Percentiles rank a stretch among this genome's conserved stretches.
Conservation (phyloP, 2,113 vertebrate genomes). For the Rostratula benghalensis region DNA sequence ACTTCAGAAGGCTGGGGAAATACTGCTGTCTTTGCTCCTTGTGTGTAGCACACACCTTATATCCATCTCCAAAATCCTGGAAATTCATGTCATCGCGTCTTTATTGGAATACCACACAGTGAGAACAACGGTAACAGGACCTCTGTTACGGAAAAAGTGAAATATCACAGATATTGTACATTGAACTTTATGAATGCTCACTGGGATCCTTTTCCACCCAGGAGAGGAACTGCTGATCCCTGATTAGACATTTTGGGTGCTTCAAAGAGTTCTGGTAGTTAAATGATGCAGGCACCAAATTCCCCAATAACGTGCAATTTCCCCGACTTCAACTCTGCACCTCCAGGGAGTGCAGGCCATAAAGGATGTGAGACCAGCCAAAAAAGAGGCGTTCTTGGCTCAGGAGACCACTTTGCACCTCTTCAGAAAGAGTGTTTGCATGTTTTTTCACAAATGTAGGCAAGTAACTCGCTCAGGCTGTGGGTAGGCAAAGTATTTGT, state of each 20-base stretch:
- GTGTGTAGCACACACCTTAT: neutral
- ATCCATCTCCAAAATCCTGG: neutral
- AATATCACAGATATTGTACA: neutral
- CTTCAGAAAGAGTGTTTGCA: constrained; percentile 47
- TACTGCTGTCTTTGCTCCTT: neutral
- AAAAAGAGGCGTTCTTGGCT: constrained; percentile 41
- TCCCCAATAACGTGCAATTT: constrained; percentile 39
- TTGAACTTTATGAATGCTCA: neutral
- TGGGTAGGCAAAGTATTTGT: constrained; percentile 4
- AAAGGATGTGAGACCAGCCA: constrained; percentile 28
- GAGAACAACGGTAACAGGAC: neutral
- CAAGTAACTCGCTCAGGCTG: constrained; percentile 31
- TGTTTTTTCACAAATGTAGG: constrained; percentile 45
- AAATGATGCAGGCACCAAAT: constrained; percentile 58
- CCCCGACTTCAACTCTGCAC: constrained; percentile 23
- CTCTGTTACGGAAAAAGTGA: neutral
- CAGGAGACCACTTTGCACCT: constrained; percentile 3
- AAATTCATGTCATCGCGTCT: neutral
- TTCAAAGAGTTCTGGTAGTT: constrained; percentile 38
- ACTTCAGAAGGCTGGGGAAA: neutral
- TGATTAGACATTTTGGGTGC: neutral
- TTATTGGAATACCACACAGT: neutral
- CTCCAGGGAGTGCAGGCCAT: neutral
- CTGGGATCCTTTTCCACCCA: neutral
- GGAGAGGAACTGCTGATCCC: constrained; percentile 22